Conservation (phyloP, 2,888 invertebrate species). For the Agriopis marginaria region DNA sequence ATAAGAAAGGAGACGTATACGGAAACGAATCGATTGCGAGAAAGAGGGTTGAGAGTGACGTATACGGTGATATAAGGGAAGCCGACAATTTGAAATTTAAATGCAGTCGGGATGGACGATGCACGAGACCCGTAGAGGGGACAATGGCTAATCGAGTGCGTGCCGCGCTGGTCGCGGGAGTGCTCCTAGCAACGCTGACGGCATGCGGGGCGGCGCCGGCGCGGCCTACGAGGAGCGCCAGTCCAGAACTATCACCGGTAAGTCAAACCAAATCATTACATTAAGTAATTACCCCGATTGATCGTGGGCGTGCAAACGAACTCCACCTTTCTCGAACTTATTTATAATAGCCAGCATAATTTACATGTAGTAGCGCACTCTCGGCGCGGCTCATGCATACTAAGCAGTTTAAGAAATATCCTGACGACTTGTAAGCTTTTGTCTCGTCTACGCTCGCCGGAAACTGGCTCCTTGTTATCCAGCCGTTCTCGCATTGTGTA, state of each 20-base stretch:
- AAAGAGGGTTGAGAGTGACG: constrained; percentile 69
- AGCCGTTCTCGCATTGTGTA: constrained; percentile 73
- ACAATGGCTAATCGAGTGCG: constrained; percentile 72
- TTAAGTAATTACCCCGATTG: constrained; percentile 31
- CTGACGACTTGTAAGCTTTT: constrained; percentile 70
- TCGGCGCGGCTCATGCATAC: constrained; percentile 69
- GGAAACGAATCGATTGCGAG: constrained; percentile 74
- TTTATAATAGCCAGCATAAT: constrained; percentile 54
- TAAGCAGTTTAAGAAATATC: constrained; percentile 69
- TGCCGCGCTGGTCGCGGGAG: constrained; percentile 62
- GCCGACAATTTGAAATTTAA: constrained; percentile 79
- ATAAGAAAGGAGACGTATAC: constrained; percentile 72
- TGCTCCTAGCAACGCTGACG: constrained; percentile 70
- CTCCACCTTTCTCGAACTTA: constrained; percentile 51
- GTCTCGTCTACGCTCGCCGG: constrained; percentile 73
- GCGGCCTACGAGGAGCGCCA: constrained; percentile 62
- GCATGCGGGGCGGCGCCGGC: constrained; percentile 70
- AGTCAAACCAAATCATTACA: constrained; percentile 52
- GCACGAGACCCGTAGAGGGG: constrained; percentile 68
- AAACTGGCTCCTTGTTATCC: constrained; percentile 73
- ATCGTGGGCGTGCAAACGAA: constrained; percentile 40
- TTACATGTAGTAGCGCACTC: constrained; percentile 59
- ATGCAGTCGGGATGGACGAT: constrained; percentile 68
- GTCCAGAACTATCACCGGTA: constrained; percentile 71
- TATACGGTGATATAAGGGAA: constrained; percentile 70